Percentiles rank a stretch among this genome's conserved stretches.
These are phyloP conservation scores for Galeopterus variegatus DNA, from an alignment of 2,113 vertebrate genomes.

Conservation along the genomic window DNA sequence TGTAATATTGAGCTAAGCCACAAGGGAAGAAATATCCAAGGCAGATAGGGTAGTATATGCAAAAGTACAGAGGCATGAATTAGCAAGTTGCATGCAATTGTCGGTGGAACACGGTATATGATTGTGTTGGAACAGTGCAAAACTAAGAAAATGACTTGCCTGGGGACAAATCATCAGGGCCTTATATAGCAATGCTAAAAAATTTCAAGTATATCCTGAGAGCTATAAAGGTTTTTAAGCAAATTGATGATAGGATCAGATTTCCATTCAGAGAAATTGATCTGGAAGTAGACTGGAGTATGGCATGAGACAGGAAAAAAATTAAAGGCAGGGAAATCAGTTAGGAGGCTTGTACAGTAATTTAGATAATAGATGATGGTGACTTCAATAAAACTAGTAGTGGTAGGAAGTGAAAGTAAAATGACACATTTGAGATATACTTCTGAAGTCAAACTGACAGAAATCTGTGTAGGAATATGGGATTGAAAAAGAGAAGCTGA, in stretches of 20 bases:
- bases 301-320: neutral
- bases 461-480: neutral
- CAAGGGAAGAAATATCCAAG: neutral
- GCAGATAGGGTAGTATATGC: neutral
- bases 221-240: neutral
- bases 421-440: neutral
- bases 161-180: neutral
- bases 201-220: neutral
- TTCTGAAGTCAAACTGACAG: neutral
- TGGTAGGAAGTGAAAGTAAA: neutral
- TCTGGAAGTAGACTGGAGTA: neutral
- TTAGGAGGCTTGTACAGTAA: neutral
- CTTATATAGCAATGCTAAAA: neutral
- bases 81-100: neutral
- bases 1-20: neutral
- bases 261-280: neutral
- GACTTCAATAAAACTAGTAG: neutral
- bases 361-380: neutral
- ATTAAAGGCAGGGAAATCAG: neutral
- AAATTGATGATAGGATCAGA: neutral
- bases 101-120: neutral
- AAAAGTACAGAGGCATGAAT: neutral
- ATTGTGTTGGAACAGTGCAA: neutral
- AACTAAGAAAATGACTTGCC: neutral
- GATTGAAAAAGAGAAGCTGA: neutral